Base-by-base conservation (phyloP, 1,140 invertebrate species). In the Camponotus floridanus region DNA sequence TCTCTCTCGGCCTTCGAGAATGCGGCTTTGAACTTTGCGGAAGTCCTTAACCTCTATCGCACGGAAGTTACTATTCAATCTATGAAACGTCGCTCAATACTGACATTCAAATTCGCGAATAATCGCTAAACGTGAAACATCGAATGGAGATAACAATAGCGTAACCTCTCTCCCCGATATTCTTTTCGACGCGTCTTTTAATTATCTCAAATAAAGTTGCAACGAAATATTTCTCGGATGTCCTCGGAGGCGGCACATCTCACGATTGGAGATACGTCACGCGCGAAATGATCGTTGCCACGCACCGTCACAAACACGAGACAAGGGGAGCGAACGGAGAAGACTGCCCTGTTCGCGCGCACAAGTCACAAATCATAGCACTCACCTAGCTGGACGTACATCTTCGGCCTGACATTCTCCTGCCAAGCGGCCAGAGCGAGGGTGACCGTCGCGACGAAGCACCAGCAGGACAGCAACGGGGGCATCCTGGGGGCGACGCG, bases 331-430 rank as follows among this genome's bases (percentile, higher is more conserved):
- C 59, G 42, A 48, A 15, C 9, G 5, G 51, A 48, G 31, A 65
- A 7, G 21, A 48, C 11, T 42, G 2, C 71, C 15, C 70, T 33
- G 18, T 26, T 31, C 15, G 39, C 61, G 62, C 48, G 31, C 64
- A 57, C 33, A 36, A 36, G 7, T 31, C 13, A 71, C 45, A 70
- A 68, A 51, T n/a, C 9, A 45, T 45, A n/a, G n/a, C 71, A 97
- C 97, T 97, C 94, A 98, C 97, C 97, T 96, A 98, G 96, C 96
- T 98, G 97, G 94, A 98, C 97, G 96, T 97, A 97, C 96, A 98
- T 97, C 96, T 98, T 98, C 91, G 97, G 97, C 95, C 97, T 96
- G 94, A 97, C 96, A 95, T 98, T 98, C 95, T 98, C 97, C 96
- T 98, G 97, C 97, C 97, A 98, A 90, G 97, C 97, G 11, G 94